Evolutionary conservation across 2,797 vertebrate species (phyloP), one percentile per base, ranked within the genome.

Genomic region (Tinamus major): DNA sequence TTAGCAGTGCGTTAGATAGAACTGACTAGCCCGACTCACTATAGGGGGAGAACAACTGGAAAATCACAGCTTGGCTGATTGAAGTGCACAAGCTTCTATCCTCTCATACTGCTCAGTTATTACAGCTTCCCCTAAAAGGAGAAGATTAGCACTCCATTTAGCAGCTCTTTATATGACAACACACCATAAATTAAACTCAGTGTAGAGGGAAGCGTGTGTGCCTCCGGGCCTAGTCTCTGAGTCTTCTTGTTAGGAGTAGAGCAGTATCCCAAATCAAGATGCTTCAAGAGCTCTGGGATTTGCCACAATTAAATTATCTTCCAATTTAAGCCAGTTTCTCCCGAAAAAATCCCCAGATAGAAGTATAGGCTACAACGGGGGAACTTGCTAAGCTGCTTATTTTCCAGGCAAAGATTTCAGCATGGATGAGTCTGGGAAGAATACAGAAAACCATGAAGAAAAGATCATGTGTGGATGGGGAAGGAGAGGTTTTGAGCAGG

Each of bases 401-500:
- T 64, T 85, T 70, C 26, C 69, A 78, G 58, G 23, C 14, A 86
- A 35, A 39, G 1, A 0, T 81, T 92, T 37, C 4, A 12, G 33
- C n/a, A 9, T 44, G 27, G 27, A 9, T 64, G 49, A 19, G 14
- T 33, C 13, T 9, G 7, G 33, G 21, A 56, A 14, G 56, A 77
- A 59, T 9, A 44, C 17, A 71, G 70, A 69, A 56, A 76, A 10
- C 27, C 5, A 2, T 31, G 59, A 81, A 84, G n/a, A 39, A 65
- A 31, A 58, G 61, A 29, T n/a, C 23, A 26, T 0, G 0, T 27
- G 16, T 13, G 5, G 9, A 3, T 46, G 3, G 24, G 10, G 6
- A 71, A 48, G 51, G 37, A 87, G 79, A 10, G 55, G 14, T 91
- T 67, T 76, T 37, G 31, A 82, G 7, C 2, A 20, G 21, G 12